Evolutionary conservation across 2,113 vertebrate species (phyloP), one percentile per base, ranked within the genome.

Genomic region (Echinops telfairi): DNA sequence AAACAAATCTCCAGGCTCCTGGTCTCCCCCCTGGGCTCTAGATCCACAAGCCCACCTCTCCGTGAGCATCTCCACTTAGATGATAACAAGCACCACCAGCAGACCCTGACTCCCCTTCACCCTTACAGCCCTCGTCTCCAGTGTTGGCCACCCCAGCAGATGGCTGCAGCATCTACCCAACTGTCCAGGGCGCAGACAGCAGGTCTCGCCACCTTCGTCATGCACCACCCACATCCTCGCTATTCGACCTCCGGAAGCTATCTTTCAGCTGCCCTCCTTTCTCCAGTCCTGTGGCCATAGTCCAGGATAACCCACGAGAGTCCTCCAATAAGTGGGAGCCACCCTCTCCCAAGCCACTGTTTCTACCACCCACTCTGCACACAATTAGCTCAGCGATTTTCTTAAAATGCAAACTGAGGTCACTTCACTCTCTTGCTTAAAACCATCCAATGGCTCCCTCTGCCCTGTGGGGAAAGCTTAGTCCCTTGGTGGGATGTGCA

Each of bases 181-280:
- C 17, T 33, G 43, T 80, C 27, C 53, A 40, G 19, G 47, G 78
- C 57, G 25, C 47, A 53, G 12, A 1, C 47, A 53, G 27, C 6
- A 53, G 0, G 31, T 58, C 36, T 57, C 58, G 58, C 20, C 33
- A 73, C 33, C 43, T 47, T 22, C 22, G 70, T 38, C 33, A 4
- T 3, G 2, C 1, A 22, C 27, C 47, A 10, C 10, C 73, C 71
- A 17, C 0, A 1, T 0, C 14, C 31, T 79, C 27, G 25, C 0
- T 29, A 10, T 33, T 9, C 25, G 29, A 23, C 73, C 14, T 90
- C 64, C 57, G 57, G 3, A 11, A 73, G n/a, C 25, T 62, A 53
- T 38, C 64, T n/a, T 38, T 19, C 2, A 0, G n/a, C 31, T 38
- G 17, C 27, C 62, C 29, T 76, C 29, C 38, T 38, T 81, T 31